Evolutionary conservation across 2,888 invertebrate species (phyloP).

Genomic region (Lypha dubia): DNA sequence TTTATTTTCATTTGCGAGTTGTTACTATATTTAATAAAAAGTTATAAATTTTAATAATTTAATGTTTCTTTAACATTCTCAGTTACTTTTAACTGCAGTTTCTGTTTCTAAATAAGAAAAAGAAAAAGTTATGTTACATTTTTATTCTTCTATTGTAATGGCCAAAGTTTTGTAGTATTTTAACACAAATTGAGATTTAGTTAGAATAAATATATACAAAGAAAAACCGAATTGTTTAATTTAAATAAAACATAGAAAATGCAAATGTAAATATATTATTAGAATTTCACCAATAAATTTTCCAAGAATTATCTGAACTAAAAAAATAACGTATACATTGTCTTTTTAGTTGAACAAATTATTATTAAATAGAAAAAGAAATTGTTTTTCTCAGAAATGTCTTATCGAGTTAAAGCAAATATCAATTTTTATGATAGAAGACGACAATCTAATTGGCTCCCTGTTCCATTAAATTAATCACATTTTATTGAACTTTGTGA

Average conservation of each 20-base stretch:
- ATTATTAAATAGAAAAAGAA: too few relatives aligned
- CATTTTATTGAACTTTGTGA: too few relatives aligned
- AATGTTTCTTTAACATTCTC: neutral
- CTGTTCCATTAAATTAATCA: too few relatives aligned
- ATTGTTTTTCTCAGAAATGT: too few relatives aligned
- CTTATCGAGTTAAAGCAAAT: too few relatives aligned
- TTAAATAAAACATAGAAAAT: conserved; percentile 21
- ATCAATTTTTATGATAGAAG: too few relatives aligned
- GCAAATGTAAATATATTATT: conserved; percentile 6
- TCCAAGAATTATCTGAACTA: neutral
- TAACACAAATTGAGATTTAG: conserved; percentile 36
- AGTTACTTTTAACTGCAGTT: conserved; percentile 30
- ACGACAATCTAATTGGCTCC: too few relatives aligned
- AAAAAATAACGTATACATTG: neutral
- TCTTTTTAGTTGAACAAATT: too few relatives aligned
- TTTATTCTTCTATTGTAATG: conserved; percentile 19
- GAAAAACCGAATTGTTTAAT: conserved; percentile 13
- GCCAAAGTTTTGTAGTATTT: conserved; percentile 48
- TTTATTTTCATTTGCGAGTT: conserved; percentile 37
- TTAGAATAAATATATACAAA: too few relatives aligned
- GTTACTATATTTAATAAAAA: conserved; percentile 26
- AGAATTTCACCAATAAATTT: neutral
- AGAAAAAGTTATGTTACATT: neutral
- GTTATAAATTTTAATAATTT: conserved; percentile 45
- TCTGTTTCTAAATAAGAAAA: too few relatives aligned